Base-by-base conservation (phyloP, 2,888 invertebrate genomes). In the Tromatobia lineatoria region DNA sequence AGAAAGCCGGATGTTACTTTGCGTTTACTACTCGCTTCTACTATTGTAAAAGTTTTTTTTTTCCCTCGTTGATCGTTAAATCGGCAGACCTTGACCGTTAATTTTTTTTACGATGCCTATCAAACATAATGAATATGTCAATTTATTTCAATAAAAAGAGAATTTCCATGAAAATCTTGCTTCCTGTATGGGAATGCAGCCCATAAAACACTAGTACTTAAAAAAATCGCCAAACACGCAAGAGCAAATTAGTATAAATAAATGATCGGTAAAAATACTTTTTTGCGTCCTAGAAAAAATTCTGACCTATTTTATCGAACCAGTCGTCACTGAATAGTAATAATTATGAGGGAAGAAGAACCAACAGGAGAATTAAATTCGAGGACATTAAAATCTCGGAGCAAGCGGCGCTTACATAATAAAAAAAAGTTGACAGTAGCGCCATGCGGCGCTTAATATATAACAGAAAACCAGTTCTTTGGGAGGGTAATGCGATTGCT, bases 381-480 rank as follows among this genome's bases (percentile, higher is more conserved):
- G 54, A 66, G 52, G 69, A 61, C 61, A 70, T 67, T 74, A 20
- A 50, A 70, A 50, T 54, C 80, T 11, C 76, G 69, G 23, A 76
- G 67, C 50, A 15, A 38, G 13, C 52, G 52, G 42, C 23, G 50
- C 77, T 83, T 83, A 59, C 80, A 80, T 85, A 82, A 81, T 70
- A 75, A 71, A 47, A 23, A 77, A 64, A 70, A 54, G 71, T 42
- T 71, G 76, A 83, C 66, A 71, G 75, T 83, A 83, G 83, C 79
- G 69, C 80, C 81, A 81, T 85, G 83, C 82, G 84, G 85, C 84
- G 83, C 85, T 84, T 86, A 87, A 89, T 87, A 84, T 88, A 88
- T 89, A 89, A 85, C 87, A 87, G 88, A 87, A 88, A 90, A 91
- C 91, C 91, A 91, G 91, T 91, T 91, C 89, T 87, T 82, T 80